A percentile compares a stretch with the other conserved stretches of the same genome.
Conservation (phyloP, 1,140 invertebrate genomes). For the Pissodes strobi region DNA sequence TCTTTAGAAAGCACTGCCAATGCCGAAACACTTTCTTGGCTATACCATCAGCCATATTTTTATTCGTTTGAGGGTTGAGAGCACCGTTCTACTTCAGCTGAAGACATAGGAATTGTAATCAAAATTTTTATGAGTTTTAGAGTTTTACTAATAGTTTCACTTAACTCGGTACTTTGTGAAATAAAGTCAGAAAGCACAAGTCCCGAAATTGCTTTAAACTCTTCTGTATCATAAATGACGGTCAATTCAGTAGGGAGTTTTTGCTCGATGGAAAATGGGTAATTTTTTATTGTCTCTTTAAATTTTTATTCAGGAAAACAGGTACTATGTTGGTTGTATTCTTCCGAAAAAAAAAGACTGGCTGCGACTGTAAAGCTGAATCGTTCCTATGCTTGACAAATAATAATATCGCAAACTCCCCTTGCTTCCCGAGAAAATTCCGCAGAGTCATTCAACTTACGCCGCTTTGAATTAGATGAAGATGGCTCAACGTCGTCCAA, state of each 20-base stretch:
- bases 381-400: conserved; percentile 1
- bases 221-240: too few species aligned
- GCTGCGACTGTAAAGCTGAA: background rate
- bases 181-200: conserved; percentile 7
- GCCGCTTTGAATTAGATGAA: too few species aligned
- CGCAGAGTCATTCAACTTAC: conserved; percentile 2
- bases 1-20: conserved; percentile 1
- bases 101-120: background rate
- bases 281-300: too few species aligned
- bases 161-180: conserved; percentile 2
- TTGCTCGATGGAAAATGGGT: too few species aligned
- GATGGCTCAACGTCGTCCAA: too few species aligned
- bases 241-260: too few species aligned
- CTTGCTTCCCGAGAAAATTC: conserved; percentile 3
- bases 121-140: conserved; percentile 6
- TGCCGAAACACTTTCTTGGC: background rate
- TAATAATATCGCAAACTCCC: background rate
- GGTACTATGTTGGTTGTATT: background rate
- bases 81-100: conserved; percentile 6
- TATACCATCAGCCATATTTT: background rate
- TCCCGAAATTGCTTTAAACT: background rate
- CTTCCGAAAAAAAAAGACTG: conserved; percentile 1
- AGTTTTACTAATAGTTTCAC: conserved; percentile 1
- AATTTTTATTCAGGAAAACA: conserved; percentile 1
- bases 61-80: conserved; percentile 2